Evolutionary conservation across 2,113 vertebrate genomes (phyloP).

Genomic region (Condylura cristata): DNA sequence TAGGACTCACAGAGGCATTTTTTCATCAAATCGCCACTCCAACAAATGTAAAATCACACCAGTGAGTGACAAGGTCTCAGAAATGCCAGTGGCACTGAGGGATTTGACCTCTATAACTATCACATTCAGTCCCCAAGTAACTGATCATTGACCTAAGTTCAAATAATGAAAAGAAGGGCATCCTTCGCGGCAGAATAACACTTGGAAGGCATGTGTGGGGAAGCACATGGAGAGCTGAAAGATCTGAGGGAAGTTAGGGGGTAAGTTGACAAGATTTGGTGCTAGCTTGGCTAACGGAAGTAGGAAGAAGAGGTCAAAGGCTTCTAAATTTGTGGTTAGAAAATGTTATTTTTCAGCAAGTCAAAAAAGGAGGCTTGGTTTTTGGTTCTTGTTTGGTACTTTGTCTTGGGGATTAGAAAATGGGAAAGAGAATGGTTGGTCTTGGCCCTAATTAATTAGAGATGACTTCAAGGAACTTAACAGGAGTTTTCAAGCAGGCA

Average conservation of each 20-base stretch:
- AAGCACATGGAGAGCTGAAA: background rate
- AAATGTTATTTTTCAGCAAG: background rate
- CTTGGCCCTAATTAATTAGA: background rate
- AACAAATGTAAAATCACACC: background rate
- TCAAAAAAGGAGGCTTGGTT: background rate
- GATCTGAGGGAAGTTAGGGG: background rate
- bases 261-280: background rate
- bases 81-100: background rate
- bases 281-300: background rate
- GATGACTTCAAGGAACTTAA: background rate
- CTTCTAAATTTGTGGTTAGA: background rate
- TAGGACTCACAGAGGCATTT: background rate
- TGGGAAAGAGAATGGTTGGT: background rate
- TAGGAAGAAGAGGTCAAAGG: background rate
- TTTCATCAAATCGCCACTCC: background rate
- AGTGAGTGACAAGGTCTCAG: background rate
- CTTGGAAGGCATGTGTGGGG: background rate
- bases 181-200: background rate
- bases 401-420: background rate
- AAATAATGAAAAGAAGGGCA: background rate
- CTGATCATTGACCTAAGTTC: background rate
- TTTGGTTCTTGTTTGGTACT: background rate
- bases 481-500: background rate
- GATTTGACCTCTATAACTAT: background rate
- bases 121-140: background rate